Conservation (phyloP, 2,797 vertebrate genomes). For the Darevskia mixta region DNA sequence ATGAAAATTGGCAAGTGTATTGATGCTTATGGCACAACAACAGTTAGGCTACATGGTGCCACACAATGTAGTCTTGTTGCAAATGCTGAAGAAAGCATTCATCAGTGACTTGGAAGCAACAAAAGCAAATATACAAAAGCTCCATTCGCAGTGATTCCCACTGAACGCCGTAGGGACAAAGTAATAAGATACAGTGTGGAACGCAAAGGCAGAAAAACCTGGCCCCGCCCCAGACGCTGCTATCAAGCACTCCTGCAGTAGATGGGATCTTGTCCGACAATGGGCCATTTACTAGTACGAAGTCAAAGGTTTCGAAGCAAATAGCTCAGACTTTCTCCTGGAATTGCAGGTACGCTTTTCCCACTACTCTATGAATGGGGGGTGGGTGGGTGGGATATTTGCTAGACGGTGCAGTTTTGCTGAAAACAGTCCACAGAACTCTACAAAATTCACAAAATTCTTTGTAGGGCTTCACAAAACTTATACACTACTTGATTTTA, state of each 20-base stretch:
- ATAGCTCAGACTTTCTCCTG: not conserved
- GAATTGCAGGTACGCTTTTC: not conserved
- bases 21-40: not conserved
- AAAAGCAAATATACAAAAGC: not conserved
- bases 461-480: too few relatives aligned
- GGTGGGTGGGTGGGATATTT: rapidly evolving
- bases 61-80: not conserved
- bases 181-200: not conserved
- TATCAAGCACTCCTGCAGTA: not conserved
- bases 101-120: not conserved
- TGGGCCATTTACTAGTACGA: not conserved
- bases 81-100: not conserved
- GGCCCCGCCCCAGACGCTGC: not conserved
- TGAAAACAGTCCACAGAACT: not conserved
- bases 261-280: not conserved
- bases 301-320: not conserved
- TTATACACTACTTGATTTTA: too few relatives aligned
- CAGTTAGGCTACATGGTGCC: not conserved
- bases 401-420: not conserved
- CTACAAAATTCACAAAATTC: not conserved
- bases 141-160: too few relatives aligned
- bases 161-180: not conserved
- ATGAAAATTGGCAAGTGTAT: not conserved
- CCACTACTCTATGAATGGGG: not conserved
- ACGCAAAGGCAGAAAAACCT: not conserved